Percentiles rank a stretch among this genome's conserved stretches.
phyloP scores from a whole-genome alignment of 2,113 vertebrate genomes.

The Tragelaphus buxtoni region DNA sequence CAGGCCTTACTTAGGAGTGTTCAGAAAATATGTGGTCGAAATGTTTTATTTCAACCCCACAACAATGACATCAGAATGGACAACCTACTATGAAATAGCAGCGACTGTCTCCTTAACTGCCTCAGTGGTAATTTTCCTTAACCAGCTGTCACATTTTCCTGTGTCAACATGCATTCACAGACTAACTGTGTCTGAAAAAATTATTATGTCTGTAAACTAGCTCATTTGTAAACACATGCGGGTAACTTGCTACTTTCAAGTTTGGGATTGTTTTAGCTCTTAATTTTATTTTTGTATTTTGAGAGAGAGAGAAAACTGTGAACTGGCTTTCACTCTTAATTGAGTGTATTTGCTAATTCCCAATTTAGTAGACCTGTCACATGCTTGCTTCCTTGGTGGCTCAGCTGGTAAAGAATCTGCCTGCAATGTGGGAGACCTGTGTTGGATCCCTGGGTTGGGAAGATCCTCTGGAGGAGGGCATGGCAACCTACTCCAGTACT shows the following conservation, averaged over 20 bases:
- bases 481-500: not conserved
- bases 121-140: conserved; percentile 87
- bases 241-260: not conserved
- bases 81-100: conserved; percentile 96
- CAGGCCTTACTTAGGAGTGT: conserved; percentile 91
- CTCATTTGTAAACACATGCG: not conserved
- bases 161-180: not conserved
- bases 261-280: not conserved
- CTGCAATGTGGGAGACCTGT: not conserved
- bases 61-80: conserved; percentile 93
- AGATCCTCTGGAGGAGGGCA: not conserved
- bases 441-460: not conserved
- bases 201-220: not conserved
- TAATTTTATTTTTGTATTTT: not conserved
- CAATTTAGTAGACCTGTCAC: not conserved
- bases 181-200: not conserved
- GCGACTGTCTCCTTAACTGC: conserved; percentile 90
- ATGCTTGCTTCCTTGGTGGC: not conserved
- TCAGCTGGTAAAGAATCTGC: not conserved
- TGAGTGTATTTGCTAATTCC: not conserved
- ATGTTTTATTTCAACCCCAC: conserved; percentile 96
- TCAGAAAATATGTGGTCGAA: conserved; percentile 95
- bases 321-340: not conserved
- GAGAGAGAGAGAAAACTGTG: not conserved
- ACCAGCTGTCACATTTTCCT: not conserved